Evolutionary conservation across 2,888 invertebrate species (phyloP).

Genomic region (Eupithecia tripunctaria): DNA sequence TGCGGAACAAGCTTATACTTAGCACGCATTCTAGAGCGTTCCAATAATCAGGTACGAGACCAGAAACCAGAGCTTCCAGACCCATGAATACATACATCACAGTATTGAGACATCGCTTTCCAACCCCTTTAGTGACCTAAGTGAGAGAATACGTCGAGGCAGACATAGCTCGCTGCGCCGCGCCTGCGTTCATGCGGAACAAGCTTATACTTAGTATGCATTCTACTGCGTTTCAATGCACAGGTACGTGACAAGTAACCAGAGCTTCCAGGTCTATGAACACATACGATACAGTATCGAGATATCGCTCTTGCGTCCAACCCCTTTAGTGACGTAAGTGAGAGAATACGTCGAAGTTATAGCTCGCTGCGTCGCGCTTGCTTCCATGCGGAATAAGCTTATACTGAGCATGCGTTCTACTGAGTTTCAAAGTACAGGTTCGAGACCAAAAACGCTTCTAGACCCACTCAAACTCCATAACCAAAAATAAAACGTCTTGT

Average conservation of each 20-base stretch:
- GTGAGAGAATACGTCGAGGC: slow-evolving; percentile 97
- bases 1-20: slow-evolving; percentile 96
- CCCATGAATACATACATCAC: not conserved
- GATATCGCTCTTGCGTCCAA: slow-evolving; percentile 95
- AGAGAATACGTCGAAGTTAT: slow-evolving; percentile 99
- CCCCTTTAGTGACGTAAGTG: slow-evolving; percentile 80
- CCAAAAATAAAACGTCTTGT: too few relatives aligned
- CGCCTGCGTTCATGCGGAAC: slow-evolving; percentile 94
- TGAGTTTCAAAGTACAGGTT: slow-evolving; percentile 45
- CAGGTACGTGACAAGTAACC: not conserved
- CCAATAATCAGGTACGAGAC: slow-evolving; percentile 25
- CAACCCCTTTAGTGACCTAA: slow-evolving; percentile 86
- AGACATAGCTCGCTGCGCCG: slow-evolving; percentile 97
- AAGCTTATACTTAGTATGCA: slow-evolving; percentile 97
- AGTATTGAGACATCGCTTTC: slow-evolving; percentile 59
- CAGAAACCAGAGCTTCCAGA: not conserved
- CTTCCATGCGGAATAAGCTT: slow-evolving; percentile 95
- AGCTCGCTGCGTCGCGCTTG: slow-evolving; percentile 96
- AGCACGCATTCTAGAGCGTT: slow-evolving; percentile 90
- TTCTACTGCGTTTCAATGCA: slow-evolving; percentile 76
- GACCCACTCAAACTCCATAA: slow-evolving; percentile 43
- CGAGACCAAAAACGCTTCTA: not conserved
- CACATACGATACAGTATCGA: not conserved
- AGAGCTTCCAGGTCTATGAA: slow-evolving; percentile 26
- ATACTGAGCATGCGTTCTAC: slow-evolving; percentile 95